These are phyloP conservation scores for Acanthurus lineatus DNA, from an alignment of 2,797 vertebrate genomes.

Conservation along the genomic window DNA sequence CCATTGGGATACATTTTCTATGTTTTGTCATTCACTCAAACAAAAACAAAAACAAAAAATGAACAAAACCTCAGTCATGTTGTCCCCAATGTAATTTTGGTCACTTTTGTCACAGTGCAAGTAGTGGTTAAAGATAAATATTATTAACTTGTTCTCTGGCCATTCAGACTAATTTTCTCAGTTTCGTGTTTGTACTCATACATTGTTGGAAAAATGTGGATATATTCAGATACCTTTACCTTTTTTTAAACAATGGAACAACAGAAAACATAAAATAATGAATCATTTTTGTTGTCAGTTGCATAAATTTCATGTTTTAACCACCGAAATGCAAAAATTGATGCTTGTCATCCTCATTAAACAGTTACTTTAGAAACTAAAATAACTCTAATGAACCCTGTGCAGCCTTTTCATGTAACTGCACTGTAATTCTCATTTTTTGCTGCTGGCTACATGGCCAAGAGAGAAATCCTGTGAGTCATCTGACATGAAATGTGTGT, in stretches of 20 bases:
- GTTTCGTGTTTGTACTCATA: too few species aligned
- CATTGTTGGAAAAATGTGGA: too few species aligned
- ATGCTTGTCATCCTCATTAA: background rate
- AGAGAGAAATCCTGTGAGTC: background rate
- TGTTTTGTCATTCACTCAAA: too few species aligned
- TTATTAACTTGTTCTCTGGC: too few species aligned
- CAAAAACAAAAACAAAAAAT: too few species aligned
- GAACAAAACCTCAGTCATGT: too few species aligned
- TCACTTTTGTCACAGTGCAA: too few species aligned
- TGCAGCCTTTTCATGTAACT: background rate
- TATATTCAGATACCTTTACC: background rate
- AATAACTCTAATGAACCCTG: background rate
- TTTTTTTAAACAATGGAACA: background rate
- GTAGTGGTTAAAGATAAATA: too few species aligned
- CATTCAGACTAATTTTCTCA: too few species aligned
- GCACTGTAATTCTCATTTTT: background rate
- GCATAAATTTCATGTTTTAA: background rate
- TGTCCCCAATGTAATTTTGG: too few species aligned
- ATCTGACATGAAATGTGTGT: background rate
- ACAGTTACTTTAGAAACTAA: background rate
- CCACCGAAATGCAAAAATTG: background rate
- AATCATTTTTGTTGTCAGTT: background rate
- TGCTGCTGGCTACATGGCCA: background rate
- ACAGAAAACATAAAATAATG: background rate
- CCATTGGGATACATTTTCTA: too few species aligned